Conservation (phyloP, 2,888 invertebrate genomes). For the Cheilosia vernalis region DNA sequence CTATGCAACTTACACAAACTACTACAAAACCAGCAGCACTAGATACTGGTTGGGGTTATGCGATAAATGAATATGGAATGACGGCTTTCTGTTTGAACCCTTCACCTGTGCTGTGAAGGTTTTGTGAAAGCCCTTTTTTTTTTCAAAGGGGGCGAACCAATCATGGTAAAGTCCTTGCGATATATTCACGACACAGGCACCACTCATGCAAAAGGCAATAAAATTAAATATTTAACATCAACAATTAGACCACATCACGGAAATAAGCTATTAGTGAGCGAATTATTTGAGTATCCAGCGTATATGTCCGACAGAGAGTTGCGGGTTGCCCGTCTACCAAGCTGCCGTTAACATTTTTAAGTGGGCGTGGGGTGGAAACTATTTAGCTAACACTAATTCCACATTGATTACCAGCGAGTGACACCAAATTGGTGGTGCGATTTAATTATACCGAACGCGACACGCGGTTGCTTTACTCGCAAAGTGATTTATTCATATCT, state of each 20-base stretch:
- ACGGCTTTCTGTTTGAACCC: conserved; percentile 58
- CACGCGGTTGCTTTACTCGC: neutral
- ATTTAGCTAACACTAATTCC: conserved; percentile 71
- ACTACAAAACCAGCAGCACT: neutral
- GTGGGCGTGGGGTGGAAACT: conserved; percentile 61
- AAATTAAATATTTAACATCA: conserved; percentile 72
- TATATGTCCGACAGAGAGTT: neutral
- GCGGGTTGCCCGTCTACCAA: neutral
- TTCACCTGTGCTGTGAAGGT: conserved; percentile 36
- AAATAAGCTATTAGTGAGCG: conserved; percentile 72
- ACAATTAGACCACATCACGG: conserved; percentile 73
- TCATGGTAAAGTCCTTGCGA: conserved; percentile 18
- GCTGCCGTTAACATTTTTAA: conserved; percentile 16
- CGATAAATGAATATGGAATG: conserved; percentile 53
- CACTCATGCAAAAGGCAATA: conserved; percentile 68
- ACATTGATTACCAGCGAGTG: conserved; percentile 67
- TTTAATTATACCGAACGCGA: conserved; percentile 49
- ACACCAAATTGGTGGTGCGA: conserved; percentile 63
- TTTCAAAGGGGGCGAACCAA: neutral
- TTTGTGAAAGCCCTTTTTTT: neutral
- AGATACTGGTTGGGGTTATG: conserved; percentile 30
- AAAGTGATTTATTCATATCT: conserved; percentile 36
- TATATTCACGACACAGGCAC: conserved; percentile 23
- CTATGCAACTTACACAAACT: conserved; percentile 4
- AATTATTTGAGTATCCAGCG: conserved; percentile 50